These are phyloP conservation scores for Pocillopora verrucosa DNA, from an alignment of 64 coral and sea anemone genomes.

Conservation along the genomic window DNA sequence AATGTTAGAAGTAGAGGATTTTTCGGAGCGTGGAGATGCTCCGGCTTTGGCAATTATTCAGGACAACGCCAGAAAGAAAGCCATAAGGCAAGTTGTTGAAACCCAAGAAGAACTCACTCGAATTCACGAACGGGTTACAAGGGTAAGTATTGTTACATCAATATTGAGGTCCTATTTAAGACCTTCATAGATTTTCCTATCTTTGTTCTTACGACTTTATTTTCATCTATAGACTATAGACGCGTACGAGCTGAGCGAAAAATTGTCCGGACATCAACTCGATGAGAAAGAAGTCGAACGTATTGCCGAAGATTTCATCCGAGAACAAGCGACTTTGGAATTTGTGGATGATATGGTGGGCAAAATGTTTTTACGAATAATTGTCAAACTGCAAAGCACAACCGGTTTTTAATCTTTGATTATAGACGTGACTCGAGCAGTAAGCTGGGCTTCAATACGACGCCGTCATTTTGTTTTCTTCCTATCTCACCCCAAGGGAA, in stretches of 20 bases:
- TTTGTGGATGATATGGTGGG: constrained; percentile 92
- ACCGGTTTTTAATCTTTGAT: neutral
- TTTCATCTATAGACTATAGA: constrained; percentile 68
- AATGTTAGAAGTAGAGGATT: constrained; percentile 31
- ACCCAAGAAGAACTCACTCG: constrained; percentile 53
- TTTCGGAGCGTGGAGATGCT: constrained; percentile 53
- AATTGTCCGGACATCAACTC: constrained; percentile 55
- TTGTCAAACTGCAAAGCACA: neutral
- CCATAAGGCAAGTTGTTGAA: constrained; percentile 48
- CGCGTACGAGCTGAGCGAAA: constrained; percentile 85
- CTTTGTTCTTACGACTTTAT: neutral
- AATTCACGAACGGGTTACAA: constrained; percentile 57
- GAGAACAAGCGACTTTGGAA: constrained; percentile 86
- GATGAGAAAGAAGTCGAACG: constrained; percentile 77
- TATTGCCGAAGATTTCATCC: constrained; percentile 78
- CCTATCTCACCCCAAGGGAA: neutral
- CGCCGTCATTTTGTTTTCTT: constrained; percentile 2
- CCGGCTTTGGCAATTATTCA: constrained; percentile 54
- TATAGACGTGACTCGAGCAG: neutral
- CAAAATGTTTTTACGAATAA: neutral
- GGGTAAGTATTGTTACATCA: neutral
- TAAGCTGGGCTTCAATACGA: neutral
- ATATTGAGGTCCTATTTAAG: neutral
- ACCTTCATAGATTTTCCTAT: neutral
- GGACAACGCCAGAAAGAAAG: constrained; percentile 48